Evolutionary conservation across 2,888 invertebrate genomes (phyloP), one percentile per base, ranked within the genome.

Genomic region (Chloroclystis v-ata): DNA sequence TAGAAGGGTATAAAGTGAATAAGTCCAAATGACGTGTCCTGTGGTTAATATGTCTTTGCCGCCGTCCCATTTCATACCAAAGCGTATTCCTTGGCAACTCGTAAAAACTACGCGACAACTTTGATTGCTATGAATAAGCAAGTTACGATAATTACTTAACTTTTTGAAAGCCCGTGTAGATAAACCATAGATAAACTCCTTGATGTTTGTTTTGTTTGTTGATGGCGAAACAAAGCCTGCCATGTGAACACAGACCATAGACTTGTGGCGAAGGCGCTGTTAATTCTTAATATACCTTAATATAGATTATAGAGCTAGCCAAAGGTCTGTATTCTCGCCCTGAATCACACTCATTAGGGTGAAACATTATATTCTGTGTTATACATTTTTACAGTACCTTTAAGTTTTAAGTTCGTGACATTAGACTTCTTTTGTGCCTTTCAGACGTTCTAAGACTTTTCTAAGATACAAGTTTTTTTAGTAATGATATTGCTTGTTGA

Each of bases 31-130:
- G n/a, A n/a, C n/a, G n/a, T n/a, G n/a, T n/a, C n/a, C n/a, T n/a
- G n/a, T n/a, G n/a, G n/a, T n/a, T n/a, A n/a, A n/a, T n/a, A n/a
- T n/a, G n/a, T n/a, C 25, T 4, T 11, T 24, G 11, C 35, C 26
- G 25, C 37, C 37, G 40, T 39, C 5, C 20, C 5, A 20, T 20
- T 48, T 40, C 24, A 11, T 8, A 14, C 40, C 43, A 32, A 39
- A 43, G 35, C 43, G 39, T 41, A 25, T 35, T 43, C 24, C 41
- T 26, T 37, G 10, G n/a, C 16, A 43, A 46, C 50, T 46, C 50
- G 46, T 50, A 50, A 50, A 50, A 50, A 46, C 43, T 49, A 50
- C 39, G 46, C 29, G 43, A 48, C 46, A 50, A 50, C 50, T 50
- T 50, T 50, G 50, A 47, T 47, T 50, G 50, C 50, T 26, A 39